These are phyloP conservation scores for Picus viridis DNA, from an alignment of 2,797 vertebrate species.

Conservation along the genomic window DNA sequence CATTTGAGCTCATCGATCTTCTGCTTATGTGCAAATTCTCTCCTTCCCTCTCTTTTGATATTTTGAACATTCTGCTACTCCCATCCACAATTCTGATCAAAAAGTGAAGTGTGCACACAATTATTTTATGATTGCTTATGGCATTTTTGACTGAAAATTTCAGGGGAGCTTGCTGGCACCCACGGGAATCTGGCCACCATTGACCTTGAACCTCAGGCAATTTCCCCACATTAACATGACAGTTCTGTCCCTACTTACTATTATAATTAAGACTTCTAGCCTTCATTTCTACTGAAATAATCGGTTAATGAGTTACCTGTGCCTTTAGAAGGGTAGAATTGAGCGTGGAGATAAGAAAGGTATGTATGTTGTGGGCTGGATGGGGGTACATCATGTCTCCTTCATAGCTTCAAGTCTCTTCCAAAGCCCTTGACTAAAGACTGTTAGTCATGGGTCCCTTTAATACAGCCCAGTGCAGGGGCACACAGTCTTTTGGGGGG, in stretches of 20 bases:
- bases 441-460: neutral
- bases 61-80: neutral
- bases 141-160: neutral
- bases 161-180: neutral
- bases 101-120: neutral
- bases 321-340: neutral
- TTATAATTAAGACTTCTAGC: neutral
- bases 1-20: neutral
- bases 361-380: neutral
- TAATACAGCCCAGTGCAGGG: fast-evolving
- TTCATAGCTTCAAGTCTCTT: neutral
- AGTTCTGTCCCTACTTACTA: neutral
- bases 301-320: neutral
- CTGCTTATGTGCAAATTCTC: neutral
- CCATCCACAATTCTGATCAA: neutral
- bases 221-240: neutral
- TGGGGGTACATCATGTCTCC: neutral
- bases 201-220: neutral
- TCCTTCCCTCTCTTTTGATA: neutral
- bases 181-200: neutral
- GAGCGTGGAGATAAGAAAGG: neutral
- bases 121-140: neutral
- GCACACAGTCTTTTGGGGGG: neutral
- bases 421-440: neutral
- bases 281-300: neutral